A percentile compares a stretch with the other conserved stretches of the same genome.
phyloP scores from a whole-genome alignment of 2,797 vertebrate genomes.

The Limosa lapponica region DNA sequence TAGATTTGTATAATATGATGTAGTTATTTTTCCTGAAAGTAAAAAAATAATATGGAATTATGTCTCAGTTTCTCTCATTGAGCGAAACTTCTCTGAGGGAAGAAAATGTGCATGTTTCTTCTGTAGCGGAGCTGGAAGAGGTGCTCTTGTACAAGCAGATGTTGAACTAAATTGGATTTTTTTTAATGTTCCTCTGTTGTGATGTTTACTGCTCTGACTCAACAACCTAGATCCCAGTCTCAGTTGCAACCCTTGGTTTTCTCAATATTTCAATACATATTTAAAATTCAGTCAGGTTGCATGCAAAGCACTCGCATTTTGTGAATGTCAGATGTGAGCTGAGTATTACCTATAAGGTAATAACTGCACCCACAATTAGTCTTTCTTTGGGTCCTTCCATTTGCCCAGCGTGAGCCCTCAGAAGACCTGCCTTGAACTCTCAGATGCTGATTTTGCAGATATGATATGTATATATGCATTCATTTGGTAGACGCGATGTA shows the following conservation, averaged over 20 bases:
- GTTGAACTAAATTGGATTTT: background rate
- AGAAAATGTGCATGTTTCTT: background rate
- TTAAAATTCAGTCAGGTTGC: background rate
- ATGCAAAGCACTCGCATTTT: background rate
- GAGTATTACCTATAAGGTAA: background rate
- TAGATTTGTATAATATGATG: background rate
- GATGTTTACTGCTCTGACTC: background rate
- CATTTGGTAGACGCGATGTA: background rate
- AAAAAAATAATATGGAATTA: background rate
- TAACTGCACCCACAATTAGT: background rate
- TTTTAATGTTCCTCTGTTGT: background rate
- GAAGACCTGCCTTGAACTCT: background rate
- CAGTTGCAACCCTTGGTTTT: background rate
- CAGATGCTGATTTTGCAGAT: background rate
- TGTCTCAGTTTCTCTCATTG: background rate
- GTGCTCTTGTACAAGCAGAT: background rate
- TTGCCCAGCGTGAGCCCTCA: background rate
- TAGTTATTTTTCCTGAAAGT: background rate
- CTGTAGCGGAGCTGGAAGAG: background rate
- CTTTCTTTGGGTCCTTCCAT: background rate
- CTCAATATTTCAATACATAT: background rate
- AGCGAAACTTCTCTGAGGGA: background rate
- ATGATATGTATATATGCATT: background rate
- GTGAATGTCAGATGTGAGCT: background rate
- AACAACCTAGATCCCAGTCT: background rate